phyloP scores from a whole-genome alignment of 2,113 vertebrate species.

The Scomber colias region DNA sequence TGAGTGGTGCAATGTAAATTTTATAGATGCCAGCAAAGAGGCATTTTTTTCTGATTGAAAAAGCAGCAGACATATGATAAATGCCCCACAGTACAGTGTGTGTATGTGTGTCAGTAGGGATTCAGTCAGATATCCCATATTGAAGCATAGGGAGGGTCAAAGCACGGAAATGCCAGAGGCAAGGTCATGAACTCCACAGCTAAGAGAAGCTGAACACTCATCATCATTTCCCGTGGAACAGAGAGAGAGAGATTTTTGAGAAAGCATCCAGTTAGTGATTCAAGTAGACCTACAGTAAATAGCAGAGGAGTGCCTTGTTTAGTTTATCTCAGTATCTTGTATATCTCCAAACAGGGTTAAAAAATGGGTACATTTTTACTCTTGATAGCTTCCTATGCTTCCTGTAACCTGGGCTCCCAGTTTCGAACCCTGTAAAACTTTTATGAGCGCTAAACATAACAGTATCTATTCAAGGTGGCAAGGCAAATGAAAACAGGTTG shows the following conservation, averaged over 20 bases:
- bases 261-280: not conserved
- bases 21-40: constrained; percentile 3
- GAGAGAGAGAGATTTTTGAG: not conserved
- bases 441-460: constrained; percentile 42
- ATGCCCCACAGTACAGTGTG: not conserved
- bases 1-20: constrained; percentile 24
- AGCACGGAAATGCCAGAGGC: constrained; percentile 55
- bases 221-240: constrained; percentile 21
- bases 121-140: constrained; percentile 26
- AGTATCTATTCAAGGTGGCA: constrained; percentile 4
- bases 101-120: constrained; percentile 11
- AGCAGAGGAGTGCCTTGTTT: not conserved
- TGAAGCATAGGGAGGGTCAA: constrained; percentile 56
- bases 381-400: not conserved
- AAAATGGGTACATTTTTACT: not conserved
- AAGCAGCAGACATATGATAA: constrained; percentile 12
- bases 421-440: constrained; percentile 37
- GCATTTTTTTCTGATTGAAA: constrained; percentile 20
- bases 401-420: not conserved
- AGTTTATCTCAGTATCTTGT: not conserved
- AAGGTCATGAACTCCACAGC: constrained; percentile 59
- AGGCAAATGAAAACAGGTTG: constrained; percentile 50
- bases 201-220: constrained; percentile 21
- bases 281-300: not conserved
- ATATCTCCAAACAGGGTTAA: not conserved